Conservation (phyloP, 1,140 invertebrate species). For the Chionoecetes opilio region DNA sequence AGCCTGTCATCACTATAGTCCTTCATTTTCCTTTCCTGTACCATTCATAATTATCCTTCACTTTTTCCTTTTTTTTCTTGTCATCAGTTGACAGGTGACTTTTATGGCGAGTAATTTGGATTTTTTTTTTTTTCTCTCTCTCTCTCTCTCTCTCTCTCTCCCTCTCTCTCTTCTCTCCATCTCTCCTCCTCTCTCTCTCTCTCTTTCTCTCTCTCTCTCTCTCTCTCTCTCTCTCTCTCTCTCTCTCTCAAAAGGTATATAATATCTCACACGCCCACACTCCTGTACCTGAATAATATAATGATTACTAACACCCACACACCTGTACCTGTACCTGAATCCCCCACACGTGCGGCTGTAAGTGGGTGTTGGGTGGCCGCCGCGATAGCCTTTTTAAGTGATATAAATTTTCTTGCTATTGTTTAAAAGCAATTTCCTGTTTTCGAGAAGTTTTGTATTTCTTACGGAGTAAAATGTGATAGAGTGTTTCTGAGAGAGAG, state of each 20-base stretch:
- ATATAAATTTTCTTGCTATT: no score
- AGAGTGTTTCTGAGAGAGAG: neutral
- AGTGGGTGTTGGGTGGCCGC: no score
- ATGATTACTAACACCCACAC: neutral
- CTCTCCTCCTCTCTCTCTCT: slow-evolving; percentile 16
- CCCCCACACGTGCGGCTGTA: no score
- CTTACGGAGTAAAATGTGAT: neutral
- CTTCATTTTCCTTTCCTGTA: neutral
- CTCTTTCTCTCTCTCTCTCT: neutral
- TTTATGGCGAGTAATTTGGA: neutral
- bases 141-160: slow-evolving; percentile 16
- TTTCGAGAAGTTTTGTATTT: no score
- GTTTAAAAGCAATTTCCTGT: no score
- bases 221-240: slow-evolving; percentile 27
- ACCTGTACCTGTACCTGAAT: neutral
- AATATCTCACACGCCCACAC: neutral
- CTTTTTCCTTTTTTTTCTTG: neutral
- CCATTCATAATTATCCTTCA: neutral
- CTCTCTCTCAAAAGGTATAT: neutral
- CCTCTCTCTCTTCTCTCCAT: neutral
- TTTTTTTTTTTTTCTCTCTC: neutral
- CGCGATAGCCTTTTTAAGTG: no score
- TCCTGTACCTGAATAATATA: neutral
- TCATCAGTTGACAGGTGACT: neutral
- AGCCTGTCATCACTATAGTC: neutral